Percentiles rank a stretch among this genome's conserved stretches.
phyloP scores from a whole-genome alignment of 2,797 vertebrate species.

The Jordanella pulchra region DNA sequence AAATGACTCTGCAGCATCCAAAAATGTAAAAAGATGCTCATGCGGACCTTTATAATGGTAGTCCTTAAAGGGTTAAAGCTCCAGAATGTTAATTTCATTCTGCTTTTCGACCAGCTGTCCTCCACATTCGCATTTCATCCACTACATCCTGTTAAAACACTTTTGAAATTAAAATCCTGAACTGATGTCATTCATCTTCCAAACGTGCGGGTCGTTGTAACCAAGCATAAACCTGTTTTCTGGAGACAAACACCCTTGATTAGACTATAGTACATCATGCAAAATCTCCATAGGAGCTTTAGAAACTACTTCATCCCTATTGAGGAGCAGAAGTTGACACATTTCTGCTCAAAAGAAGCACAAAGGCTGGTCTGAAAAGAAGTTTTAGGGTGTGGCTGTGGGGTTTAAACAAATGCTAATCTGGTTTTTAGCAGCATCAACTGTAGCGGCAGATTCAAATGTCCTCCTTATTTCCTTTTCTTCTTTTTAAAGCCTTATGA shows the following conservation, averaged over 20 bases:
- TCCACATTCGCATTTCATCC: background rate
- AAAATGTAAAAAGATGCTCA: no score
- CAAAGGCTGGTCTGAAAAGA: background rate
- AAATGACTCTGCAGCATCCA: no score
- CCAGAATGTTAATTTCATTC: background rate
- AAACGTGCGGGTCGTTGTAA: background rate
- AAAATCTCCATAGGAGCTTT: conserved; percentile 12
- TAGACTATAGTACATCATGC: background rate
- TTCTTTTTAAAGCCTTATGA: background rate
- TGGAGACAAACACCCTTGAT: background rate
- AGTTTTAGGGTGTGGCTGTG: background rate
- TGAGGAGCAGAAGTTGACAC: background rate
- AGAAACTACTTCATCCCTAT: conserved; percentile 2
- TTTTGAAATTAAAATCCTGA: conserved; percentile 13
- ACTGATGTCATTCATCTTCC: background rate
- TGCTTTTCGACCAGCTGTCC: background rate
- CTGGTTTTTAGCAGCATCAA: background rate
- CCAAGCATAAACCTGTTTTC: background rate
- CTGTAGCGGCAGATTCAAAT: background rate
- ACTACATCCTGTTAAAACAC: background rate
- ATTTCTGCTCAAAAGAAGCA: conserved; percentile 13
- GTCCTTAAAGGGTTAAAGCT: no score
- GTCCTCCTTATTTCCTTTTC: background rate
- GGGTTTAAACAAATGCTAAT: conserved; percentile 19
- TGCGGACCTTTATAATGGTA: no score